Percentiles rank a stretch among this genome's conserved stretches.
Conservation (phyloP, 2,888 invertebrate species). For the Pseudococcus viburni region DNA sequence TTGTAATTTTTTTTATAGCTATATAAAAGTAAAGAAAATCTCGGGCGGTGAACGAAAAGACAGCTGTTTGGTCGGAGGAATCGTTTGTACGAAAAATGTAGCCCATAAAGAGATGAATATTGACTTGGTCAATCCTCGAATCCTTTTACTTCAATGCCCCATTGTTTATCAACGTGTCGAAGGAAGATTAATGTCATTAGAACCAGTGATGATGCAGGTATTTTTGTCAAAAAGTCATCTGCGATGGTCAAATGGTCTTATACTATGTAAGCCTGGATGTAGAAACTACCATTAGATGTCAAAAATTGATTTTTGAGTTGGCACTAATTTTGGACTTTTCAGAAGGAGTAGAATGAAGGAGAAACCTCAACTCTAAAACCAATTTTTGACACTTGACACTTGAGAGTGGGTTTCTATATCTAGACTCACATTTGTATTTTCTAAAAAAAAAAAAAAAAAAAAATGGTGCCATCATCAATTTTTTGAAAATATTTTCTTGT, state of each 20-base stretch:
- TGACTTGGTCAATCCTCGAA: constrained; percentile 84
- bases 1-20: constrained; percentile 70
- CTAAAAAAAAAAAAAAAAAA: too few species aligned
- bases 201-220: constrained; percentile 94
- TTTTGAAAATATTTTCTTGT: not conserved
- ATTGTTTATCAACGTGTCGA: constrained; percentile 96
- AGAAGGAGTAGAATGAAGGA: too few species aligned
- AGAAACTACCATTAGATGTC: too few species aligned
- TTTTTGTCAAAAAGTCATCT: constrained; percentile 7
- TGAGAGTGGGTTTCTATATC: too few species aligned
- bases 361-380: too few species aligned
- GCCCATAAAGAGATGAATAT: constrained; percentile 91
- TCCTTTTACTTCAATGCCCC: constrained; percentile 88
- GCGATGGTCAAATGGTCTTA: too few species aligned
- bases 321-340: too few species aligned
- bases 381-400: too few species aligned
- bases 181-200: constrained; percentile 92
- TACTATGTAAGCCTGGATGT: too few species aligned
- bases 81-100: constrained; percentile 94
- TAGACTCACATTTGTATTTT: too few species aligned
- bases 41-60: constrained; percentile 84
- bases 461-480: too few species aligned
- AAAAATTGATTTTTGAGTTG: too few species aligned
- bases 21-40: constrained; percentile 95
- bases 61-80: constrained; percentile 86